Evolutionary conservation across 2,797 vertebrate genomes (phyloP), one percentile per base, ranked within the genome.

Genomic region (Caiman crocodilus): DNA sequence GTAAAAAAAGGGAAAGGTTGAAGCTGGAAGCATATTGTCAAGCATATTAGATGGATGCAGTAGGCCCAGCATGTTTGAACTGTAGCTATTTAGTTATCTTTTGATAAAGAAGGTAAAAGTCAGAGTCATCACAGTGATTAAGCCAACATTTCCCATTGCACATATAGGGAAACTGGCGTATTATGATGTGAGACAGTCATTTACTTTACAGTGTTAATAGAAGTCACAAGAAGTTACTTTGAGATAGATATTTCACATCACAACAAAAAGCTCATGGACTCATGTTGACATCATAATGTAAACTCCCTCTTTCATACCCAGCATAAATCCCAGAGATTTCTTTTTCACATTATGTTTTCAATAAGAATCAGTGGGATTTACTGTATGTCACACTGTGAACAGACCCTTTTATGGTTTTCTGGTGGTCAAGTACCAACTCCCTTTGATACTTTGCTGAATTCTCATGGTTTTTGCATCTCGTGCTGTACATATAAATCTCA

Each of bases 301-400:
- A n/a, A n/a, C n/a, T n/a, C n/a, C n/a, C n/a, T n/a, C n/a, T n/a
- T n/a, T n/a, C n/a, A n/a, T n/a, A n/a, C n/a, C n/a, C n/a, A n/a
- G n/a, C n/a, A n/a, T n/a, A n/a, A n/a, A n/a, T n/a, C n/a, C n/a
- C n/a, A n/a, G n/a, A n/a, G n/a, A n/a, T n/a, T n/a, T n/a, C n/a
- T 20, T 92, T 92, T 95, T 88, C 20, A 65, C 59, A 71, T 94
- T 83, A 82, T 9, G 4, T 6, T 92, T 71, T 86, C 79, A 83
- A 74, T 92, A 95, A 91, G 96, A 83, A 26, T 88, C 67, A 11
- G 86, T 85, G 77, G 73, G 85, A 50, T 92, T 97, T 96, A 90
- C 91, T 93, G 83, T 77, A 57, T 85, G 14, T 58, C 75, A 55
- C 13, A 63, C 85, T 85, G 82, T 74, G 88, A 93, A 96, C 75